A percentile compares a stretch with the other conserved stretches of the same genome.
These are phyloP conservation scores for Geococcyx californianus DNA, from an alignment of 2,113 vertebrate species.

Conservation along the genomic window DNA sequence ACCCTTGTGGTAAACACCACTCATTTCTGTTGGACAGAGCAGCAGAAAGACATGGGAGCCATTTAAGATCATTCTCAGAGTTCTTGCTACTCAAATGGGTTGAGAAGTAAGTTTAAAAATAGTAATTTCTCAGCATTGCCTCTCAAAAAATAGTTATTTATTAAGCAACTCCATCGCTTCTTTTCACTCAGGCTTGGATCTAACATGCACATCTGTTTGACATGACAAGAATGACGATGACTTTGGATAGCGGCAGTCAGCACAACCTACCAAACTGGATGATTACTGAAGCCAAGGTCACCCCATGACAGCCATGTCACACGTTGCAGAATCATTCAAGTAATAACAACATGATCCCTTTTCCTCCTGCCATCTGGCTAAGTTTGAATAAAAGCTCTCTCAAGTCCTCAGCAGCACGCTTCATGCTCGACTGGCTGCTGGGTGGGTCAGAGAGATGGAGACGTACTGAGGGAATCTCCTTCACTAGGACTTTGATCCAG, in stretches of 20 bases:
- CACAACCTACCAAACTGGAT: rapidly evolving
- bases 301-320: background rate
- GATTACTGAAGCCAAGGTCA: background rate
- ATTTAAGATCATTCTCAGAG: background rate
- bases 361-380: background rate
- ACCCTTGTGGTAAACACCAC: background rate
- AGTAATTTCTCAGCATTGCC: background rate
- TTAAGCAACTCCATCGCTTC: background rate
- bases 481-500: background rate
- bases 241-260: background rate
- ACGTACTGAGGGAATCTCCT: background rate
- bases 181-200: background rate
- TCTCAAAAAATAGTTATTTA: background rate
- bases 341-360: background rate
- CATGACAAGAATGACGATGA: rapidly evolving
- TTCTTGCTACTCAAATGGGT: background rate
- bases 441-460: background rate
- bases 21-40: background rate
- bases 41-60: background rate
- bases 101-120: background rate
- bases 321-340: background rate
- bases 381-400: background rate
- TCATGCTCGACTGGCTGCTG: background rate
- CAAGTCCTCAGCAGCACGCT: background rate
- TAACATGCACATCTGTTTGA: background rate